phyloP scores from a whole-genome alignment of 2,888 invertebrate genomes.

The Barypeithes pellucidus region DNA sequence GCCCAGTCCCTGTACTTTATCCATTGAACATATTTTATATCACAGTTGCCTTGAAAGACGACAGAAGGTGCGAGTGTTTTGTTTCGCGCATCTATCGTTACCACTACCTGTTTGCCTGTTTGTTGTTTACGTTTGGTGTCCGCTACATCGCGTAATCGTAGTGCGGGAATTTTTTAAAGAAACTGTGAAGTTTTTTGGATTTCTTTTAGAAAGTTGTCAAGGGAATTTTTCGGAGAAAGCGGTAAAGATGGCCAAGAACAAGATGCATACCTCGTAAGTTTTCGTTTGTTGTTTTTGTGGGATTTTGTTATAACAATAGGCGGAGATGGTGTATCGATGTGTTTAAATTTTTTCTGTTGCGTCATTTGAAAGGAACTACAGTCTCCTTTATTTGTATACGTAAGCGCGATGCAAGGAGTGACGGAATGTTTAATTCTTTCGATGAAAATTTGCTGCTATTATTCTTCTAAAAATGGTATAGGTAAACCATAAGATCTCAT shows the following conservation, averaged over 20 bases:
- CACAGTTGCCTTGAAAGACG: slow-evolving; percentile 29
- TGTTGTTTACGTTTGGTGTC: slow-evolving; percentile 54
- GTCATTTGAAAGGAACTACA: too few relatives aligned
- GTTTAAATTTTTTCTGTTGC: too few relatives aligned
- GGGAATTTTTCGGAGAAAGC: slow-evolving; percentile 19
- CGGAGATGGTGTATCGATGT: too few relatives aligned
- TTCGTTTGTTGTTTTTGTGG: slow-evolving; percentile 3
- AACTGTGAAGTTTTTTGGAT: slow-evolving; percentile 36
- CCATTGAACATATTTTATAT: slow-evolving; percentile 16
- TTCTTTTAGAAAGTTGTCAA: slow-evolving; percentile 44
- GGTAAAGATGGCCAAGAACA: slow-evolving; percentile 61
- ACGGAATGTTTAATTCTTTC: too few relatives aligned
- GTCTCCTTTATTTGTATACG: too few relatives aligned
- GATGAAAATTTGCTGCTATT: too few relatives aligned
- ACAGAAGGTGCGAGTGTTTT: slow-evolving; percentile 28
- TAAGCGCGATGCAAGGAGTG: too few relatives aligned
- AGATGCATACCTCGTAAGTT: slow-evolving; percentile 62
- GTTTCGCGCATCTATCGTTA: slow-evolving; percentile 51
- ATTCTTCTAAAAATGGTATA: too few relatives aligned
- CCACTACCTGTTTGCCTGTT: slow-evolving; percentile 56
- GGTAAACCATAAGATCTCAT: too few relatives aligned
- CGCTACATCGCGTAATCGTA: slow-evolving; percentile 51
- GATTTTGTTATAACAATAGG: neutral
- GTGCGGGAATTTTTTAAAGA: slow-evolving; percentile 26
- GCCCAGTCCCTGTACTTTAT: slow-evolving; percentile 36